Conservation (phyloP, 2,113 vertebrate genomes). For the Pseudolaguvia tuberculata region DNA sequence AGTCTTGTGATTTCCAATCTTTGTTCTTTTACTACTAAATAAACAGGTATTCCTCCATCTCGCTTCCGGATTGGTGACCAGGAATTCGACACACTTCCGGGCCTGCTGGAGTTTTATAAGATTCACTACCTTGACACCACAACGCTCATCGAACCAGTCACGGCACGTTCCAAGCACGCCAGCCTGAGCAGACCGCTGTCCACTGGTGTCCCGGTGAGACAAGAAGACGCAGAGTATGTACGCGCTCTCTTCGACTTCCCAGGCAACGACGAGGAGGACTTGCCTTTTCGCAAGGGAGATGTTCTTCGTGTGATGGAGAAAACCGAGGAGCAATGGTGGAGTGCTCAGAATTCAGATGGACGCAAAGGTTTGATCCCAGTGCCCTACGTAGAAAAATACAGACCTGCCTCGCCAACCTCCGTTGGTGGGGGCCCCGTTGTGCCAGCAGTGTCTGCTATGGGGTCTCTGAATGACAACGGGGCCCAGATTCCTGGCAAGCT, state of each 20-base stretch:
- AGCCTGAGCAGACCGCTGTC: slow-evolving; percentile 45
- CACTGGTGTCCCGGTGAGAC: slow-evolving; percentile 72
- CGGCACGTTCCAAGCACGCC: slow-evolving; percentile 79
- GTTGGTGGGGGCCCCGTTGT: slow-evolving; percentile 29
- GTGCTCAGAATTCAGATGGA: slow-evolving; percentile 88
- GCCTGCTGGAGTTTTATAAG: slow-evolving; percentile 98
- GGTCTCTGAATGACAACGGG: slow-evolving; percentile 52
- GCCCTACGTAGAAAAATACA: slow-evolving; percentile 95
- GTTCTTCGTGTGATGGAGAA: slow-evolving; percentile 91
- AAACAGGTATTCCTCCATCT: slow-evolving; percentile 73
- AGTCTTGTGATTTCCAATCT: background rate
- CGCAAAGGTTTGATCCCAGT: slow-evolving; percentile 96
- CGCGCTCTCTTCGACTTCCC: slow-evolving; percentile 96
- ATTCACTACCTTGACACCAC: slow-evolving; percentile 99
- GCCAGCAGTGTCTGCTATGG: slow-evolving; percentile 9
- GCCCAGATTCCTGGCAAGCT: slow-evolving; percentile 83
- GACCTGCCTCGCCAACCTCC: slow-evolving; percentile 78
- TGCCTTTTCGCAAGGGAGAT: slow-evolving; percentile 96
- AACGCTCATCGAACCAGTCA: slow-evolving; percentile 93
- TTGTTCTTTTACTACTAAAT: slow-evolving; percentile 9
- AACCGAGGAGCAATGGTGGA: slow-evolving; percentile 99
- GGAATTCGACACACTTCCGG: slow-evolving; percentile 92
- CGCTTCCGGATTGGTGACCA: slow-evolving; percentile 96
- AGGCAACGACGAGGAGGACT: slow-evolving; percentile 96
- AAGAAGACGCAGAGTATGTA: slow-evolving; percentile 83